Conservation (phyloP, 2,888 invertebrate species). For the Caenorhabditis doughertyi region DNA sequence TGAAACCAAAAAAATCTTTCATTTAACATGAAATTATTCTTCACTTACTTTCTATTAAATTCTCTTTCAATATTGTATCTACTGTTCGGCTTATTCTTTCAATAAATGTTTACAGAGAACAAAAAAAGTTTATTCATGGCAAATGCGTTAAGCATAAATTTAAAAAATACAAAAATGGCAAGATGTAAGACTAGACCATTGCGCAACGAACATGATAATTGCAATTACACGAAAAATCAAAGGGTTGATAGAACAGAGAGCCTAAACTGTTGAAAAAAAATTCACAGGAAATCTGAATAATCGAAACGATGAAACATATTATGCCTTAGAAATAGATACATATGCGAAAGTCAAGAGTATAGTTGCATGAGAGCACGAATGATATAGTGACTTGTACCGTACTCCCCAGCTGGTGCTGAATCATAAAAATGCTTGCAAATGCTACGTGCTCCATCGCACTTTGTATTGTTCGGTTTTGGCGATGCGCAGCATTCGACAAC, state of each 20-base stretch:
- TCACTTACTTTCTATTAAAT: conserved; percentile 23
- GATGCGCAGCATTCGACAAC: conserved; percentile 93
- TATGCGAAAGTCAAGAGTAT: conserved; percentile 54
- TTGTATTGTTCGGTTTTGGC: conserved; percentile 57
- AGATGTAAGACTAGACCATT: conserved; percentile 52
- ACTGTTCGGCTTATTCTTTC: not conserved
- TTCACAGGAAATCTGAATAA: conserved; percentile 6
- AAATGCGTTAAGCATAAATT: conserved; percentile 4
- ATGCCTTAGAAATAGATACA: conserved; percentile 16
- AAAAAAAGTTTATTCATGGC: not conserved
- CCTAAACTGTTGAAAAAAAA: not conserved
- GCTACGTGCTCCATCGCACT: conserved; percentile 93
- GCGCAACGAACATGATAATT: conserved; percentile 4
- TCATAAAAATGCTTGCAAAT: conserved; percentile 98
- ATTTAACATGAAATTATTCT: conserved; percentile 28
- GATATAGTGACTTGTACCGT: conserved; percentile 97
- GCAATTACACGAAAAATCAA: conserved; percentile 17
- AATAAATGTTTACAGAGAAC: conserved; percentile 17
- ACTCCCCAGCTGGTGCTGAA: conserved; percentile 97
- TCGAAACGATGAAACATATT: conserved; percentile 3
- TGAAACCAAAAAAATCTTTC: conserved; percentile 4
- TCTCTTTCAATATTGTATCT: not conserved
- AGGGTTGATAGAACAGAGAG: not conserved
- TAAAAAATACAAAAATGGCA: conserved; percentile 40
- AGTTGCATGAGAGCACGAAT: conserved; percentile 83